Percentiles rank a stretch among this genome's conserved stretches.
Conservation (phyloP, 2,113 vertebrate species). For the Alligator mississippiensis region DNA sequence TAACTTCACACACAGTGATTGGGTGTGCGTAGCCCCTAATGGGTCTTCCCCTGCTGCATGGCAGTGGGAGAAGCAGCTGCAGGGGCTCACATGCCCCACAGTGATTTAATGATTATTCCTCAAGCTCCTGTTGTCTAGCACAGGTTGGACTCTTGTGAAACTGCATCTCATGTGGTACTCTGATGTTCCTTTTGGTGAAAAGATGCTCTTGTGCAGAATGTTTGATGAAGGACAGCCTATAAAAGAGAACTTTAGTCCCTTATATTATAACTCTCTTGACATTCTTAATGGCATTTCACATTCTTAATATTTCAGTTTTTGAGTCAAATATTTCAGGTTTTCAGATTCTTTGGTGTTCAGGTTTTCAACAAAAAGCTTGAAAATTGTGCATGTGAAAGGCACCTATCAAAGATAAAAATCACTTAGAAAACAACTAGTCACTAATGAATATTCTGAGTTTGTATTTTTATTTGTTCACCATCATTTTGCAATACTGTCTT, state of each 20-base stretch:
- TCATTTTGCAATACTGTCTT: not conserved
- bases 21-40: too few species aligned
- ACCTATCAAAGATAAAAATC: not conserved
- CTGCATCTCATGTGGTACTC: not conserved
- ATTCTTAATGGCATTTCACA: not conserved
- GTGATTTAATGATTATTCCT: too few species aligned
- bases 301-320: not conserved
- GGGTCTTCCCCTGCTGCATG: too few species aligned
- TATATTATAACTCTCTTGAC: not conserved
- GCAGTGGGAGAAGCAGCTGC: too few species aligned
- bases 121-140: not conserved
- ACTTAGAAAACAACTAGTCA: not conserved
- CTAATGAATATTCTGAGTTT: not conserved
- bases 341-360: not conserved
- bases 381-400: not conserved
- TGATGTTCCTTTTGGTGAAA: not conserved
- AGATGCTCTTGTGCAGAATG: fast-evolving
- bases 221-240: not conserved
- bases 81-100: too few species aligned
- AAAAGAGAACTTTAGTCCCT: not conserved
- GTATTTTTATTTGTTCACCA: not conserved
- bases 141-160: not conserved
- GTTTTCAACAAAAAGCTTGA: not conserved
- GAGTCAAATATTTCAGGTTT: not conserved
- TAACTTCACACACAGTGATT: too few species aligned